Conservation (phyloP, 2,797 vertebrate genomes). For the Malurus leucopterus region DNA sequence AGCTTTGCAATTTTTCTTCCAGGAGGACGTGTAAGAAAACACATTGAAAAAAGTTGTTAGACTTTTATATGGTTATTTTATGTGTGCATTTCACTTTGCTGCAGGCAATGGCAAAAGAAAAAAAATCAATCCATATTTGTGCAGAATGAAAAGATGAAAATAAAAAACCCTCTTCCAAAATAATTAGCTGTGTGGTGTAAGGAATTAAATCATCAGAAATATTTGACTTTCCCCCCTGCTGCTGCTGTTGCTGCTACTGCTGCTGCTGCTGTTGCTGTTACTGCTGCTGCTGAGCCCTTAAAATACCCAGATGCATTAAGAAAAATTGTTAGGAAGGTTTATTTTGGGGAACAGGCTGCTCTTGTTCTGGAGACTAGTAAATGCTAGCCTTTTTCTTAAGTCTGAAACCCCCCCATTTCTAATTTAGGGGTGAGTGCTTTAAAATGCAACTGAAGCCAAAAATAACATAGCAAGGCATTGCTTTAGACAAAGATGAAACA, state of each 20-base stretch:
- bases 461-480: background rate
- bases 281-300: background rate
- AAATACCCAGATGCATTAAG: background rate
- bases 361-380: background rate
- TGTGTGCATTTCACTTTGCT: slow-evolving; percentile 44
- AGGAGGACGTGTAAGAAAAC: background rate
- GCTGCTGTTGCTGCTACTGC: background rate
- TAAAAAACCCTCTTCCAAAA: background rate
- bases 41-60: slow-evolving; percentile 29
- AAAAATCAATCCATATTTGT: slow-evolving; percentile 43
- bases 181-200: slow-evolving; percentile 34
- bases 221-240: background rate
- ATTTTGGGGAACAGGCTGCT: background rate
- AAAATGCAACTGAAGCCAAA: background rate
- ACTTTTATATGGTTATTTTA: slow-evolving; percentile 36
- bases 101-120: slow-evolving; percentile 27
- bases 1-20: background rate
- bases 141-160: slow-evolving; percentile 6
- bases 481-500: background rate
- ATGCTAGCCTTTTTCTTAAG: background rate
- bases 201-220: slow-evolving; percentile 16
- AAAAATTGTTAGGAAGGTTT: background rate
- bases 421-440: slow-evolving; percentile 1
- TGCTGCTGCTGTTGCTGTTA: background rate
- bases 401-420: background rate